Conservation (phyloP, 2,888 invertebrate species). For the Osedax fenrisi region DNA sequence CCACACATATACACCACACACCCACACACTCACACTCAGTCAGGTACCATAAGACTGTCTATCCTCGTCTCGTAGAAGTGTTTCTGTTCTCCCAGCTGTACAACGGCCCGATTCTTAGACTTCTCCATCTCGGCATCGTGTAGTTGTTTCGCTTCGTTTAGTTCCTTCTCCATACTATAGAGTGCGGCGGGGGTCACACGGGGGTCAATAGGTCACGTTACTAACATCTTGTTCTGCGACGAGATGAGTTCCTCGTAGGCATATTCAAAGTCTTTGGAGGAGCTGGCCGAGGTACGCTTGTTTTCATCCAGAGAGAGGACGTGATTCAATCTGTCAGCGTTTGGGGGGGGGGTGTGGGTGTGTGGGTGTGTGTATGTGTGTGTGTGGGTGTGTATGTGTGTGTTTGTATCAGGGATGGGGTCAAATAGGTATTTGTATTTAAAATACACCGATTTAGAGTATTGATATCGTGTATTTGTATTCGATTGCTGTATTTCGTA, state of each 20-base stretch:
- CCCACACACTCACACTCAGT: not conserved
- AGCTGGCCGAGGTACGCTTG: not conserved
- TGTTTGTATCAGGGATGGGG: too few species aligned
- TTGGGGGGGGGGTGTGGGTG: too few species aligned
- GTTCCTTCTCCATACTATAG: too few species aligned
- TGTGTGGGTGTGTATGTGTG: too few species aligned
- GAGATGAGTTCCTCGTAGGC: slow-evolving; percentile 45
- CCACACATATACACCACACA: too few species aligned
- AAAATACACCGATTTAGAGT: too few species aligned
- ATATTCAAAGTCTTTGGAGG: slow-evolving; percentile 47
- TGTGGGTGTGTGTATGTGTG: too few species aligned
- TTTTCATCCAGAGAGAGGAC: slow-evolving; percentile 25
- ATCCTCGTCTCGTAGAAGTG: slow-evolving; percentile 38
- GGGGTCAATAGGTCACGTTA: too few species aligned
- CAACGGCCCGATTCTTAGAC: slow-evolving; percentile 38
- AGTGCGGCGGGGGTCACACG: too few species aligned
- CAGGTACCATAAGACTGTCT: not conserved
- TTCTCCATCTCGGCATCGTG: slow-evolving; percentile 41
- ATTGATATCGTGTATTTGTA: too few species aligned
- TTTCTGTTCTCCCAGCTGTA: slow-evolving; percentile 37
- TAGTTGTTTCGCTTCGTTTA: slow-evolving; percentile 36
- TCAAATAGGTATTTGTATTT: too few species aligned
- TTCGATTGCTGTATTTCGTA: too few species aligned
- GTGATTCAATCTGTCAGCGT: slow-evolving; percentile 11
- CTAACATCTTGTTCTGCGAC: slow-evolving; percentile 47